Base-by-base conservation (phyloP, 2,888 invertebrate genomes). In the Synanthedon vespiformis region DNA sequence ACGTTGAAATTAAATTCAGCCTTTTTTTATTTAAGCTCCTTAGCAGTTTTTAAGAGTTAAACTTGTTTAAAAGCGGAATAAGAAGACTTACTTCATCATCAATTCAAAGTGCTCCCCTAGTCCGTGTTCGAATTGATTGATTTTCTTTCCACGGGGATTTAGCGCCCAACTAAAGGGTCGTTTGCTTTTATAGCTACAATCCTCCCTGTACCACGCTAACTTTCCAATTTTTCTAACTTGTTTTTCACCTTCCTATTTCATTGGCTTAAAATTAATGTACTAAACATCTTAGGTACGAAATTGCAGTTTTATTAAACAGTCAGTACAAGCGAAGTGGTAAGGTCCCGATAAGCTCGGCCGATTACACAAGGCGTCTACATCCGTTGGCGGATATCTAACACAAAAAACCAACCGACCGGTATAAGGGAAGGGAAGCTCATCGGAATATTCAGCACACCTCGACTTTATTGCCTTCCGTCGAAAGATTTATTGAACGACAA, bases 41-140 rank as follows among this genome's bases (percentile, higher is more conserved):
- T 34, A 10, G 34, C 22, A 34, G 34, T 34, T 34, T 34, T 34
- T 34, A 34, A 34, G 34, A 2, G 34, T 34, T 34, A 34, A 34
- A 34, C 13, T 44, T 44, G 13, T 44, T 44, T 44, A 14, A 44
- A 44, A 34, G 34, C 14, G 44, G 14, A 44, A 44, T 44, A 14
- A 44, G 14, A 44, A 8, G 44, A 14, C 44, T 51, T 51, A 52
- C 41, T 49, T 52, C 54, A 48, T 56, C 54, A 54, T 57, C 53
- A 52, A 55, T 53, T 53, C 53, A 54, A 59, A 60, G 57, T 56
- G 52, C 54, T 52, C 52, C 59, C 54, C 54, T 55, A 53, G 56
- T 51, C 57, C 56, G 16, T 57, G 58, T 56, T 56, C 56, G 53
- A 54, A 56, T 52, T 63, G 63, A 64, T 64, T 62, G 62, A 64